A percentile compares a stretch with the other conserved stretches of the same genome.
Conservation (phyloP, 2,113 vertebrate species). For the Setophaga coronata region DNA sequence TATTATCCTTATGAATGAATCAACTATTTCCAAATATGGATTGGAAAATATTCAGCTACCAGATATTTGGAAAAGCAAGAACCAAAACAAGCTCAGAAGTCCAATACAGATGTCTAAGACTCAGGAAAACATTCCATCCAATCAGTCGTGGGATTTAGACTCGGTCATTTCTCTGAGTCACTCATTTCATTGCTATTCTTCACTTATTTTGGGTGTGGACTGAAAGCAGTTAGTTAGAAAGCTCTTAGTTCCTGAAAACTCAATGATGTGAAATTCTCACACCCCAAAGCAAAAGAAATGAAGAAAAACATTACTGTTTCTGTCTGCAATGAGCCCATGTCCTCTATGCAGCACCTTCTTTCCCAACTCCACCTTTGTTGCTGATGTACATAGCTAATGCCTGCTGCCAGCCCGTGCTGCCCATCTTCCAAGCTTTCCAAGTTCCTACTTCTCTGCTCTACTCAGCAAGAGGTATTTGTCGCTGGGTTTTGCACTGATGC, state of each 20-base stretch:
- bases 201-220: slow-evolving; percentile 35
- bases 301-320: not conserved
- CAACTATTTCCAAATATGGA: slow-evolving; percentile 64
- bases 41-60: slow-evolving; percentile 61
- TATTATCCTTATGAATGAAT: slow-evolving; percentile 61
- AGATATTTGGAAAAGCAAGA: slow-evolving; percentile 51
- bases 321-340: not conserved
- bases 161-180: slow-evolving; percentile 50
- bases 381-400: not conserved
- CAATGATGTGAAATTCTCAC: slow-evolving; percentile 14
- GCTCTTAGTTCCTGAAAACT: slow-evolving; percentile 38
- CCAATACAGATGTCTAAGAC: slow-evolving; percentile 37
- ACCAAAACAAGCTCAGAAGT: slow-evolving; percentile 48
- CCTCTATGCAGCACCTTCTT: not conserved
- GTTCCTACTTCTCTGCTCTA: not conserved
- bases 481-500: not conserved
- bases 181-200: slow-evolving; percentile 46
- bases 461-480: not conserved
- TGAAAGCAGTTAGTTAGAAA: not conserved
- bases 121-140: slow-evolving; percentile 50
- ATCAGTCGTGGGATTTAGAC: not conserved
- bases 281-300: not conserved
- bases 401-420: not conserved
- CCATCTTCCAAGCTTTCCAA: not conserved
- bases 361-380: not conserved